Percentiles rank a stretch among this genome's conserved stretches.
These are phyloP conservation scores for Neuroscelio doddi DNA, from an alignment of 2,888 invertebrate genomes.

Conservation along the genomic window DNA sequence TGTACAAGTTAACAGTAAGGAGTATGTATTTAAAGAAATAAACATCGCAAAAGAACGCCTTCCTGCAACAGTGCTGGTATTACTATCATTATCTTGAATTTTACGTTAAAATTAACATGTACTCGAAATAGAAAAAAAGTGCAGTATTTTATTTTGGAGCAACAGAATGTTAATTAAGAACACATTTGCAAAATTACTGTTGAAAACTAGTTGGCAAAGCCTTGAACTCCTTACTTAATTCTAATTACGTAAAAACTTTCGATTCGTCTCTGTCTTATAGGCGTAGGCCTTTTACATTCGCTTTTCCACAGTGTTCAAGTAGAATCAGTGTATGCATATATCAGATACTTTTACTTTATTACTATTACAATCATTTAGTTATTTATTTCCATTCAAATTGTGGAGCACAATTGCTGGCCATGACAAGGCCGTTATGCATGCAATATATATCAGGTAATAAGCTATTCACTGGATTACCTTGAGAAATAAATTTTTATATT, in stretches of 20 bases:
- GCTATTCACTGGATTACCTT: slow-evolving; percentile 34
- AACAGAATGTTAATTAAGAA: not conserved
- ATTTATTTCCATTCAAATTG: slow-evolving; percentile 35
- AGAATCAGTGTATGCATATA: slow-evolving; percentile 14
- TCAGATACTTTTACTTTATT: not conserved
- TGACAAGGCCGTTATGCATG: slow-evolving; percentile 40
- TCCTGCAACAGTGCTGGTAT: too few species aligned
- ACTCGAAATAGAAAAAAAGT: too few species aligned
- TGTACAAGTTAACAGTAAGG: too few species aligned
- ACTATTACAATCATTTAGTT: slow-evolving; percentile 35
- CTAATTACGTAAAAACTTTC: slow-evolving; percentile 36
- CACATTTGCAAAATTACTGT: not conserved
- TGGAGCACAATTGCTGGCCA: slow-evolving; percentile 16
- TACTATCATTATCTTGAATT: too few species aligned
- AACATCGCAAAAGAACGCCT: too few species aligned
- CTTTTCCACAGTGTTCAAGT: slow-evolving; percentile 41
- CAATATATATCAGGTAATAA: slow-evolving; percentile 23
- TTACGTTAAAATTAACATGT: too few species aligned
- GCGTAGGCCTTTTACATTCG: slow-evolving; percentile 40
- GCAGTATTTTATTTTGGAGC: not conserved
- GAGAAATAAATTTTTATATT: slow-evolving; percentile 20
- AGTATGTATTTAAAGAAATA: too few species aligned
- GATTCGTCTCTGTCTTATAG: slow-evolving; percentile 35
- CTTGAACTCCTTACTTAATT: slow-evolving; percentile 45
- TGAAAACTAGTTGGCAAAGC: slow-evolving; percentile 7